Base-by-base conservation (phyloP, 2,113 vertebrate genomes). In the Oncorhynchus kisutch region DNA sequence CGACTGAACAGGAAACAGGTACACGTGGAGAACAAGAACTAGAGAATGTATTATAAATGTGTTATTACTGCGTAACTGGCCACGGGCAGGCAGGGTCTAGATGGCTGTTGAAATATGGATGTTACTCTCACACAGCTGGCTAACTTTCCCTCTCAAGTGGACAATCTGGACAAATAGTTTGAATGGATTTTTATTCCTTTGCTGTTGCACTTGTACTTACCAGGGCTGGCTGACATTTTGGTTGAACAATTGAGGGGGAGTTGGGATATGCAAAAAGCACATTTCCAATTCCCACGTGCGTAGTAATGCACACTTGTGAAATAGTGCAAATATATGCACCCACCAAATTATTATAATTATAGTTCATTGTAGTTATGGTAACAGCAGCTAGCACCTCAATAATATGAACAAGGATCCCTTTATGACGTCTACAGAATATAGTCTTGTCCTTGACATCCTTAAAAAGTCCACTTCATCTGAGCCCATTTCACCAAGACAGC, bases 21-120 rank as follows among this genome's bases (percentile, higher is more conserved):
- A 91, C 90, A 89, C 60, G 78, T 62, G 31, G 31, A 66, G 88
- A 92, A 93, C 91, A 92, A 89, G 91, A 73, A 81, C 86, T 81
- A 87, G 82, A 91, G 90, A 78, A 92, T 92, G 88, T 91, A 91
- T 91, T 91, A 91, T 91, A 91, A 90, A 93, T 92, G 91, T 90
- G 91, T 91, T 93, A 92, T 94, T 91, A 92, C 91, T 90, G 90
- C 78, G 77, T 81, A 89, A 87, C 84, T 86, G 54, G 82, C 85
- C 90, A 91, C 91, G 92, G 93, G 92, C 87, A 64, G 83, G 13
- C 69, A 74, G 90, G 90, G 90, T 90, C 88, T 90, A 90, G 88
- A 85, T 87, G 84, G 78, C 88, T 91, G 88, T 88, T 90, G 90
- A 91, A 92, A 89, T 89, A 91, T 91, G 90, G 86, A 91, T 88